Base-by-base conservation (phyloP, 1,140 invertebrate genomes). In the Aporrectodea caliginosa region DNA sequence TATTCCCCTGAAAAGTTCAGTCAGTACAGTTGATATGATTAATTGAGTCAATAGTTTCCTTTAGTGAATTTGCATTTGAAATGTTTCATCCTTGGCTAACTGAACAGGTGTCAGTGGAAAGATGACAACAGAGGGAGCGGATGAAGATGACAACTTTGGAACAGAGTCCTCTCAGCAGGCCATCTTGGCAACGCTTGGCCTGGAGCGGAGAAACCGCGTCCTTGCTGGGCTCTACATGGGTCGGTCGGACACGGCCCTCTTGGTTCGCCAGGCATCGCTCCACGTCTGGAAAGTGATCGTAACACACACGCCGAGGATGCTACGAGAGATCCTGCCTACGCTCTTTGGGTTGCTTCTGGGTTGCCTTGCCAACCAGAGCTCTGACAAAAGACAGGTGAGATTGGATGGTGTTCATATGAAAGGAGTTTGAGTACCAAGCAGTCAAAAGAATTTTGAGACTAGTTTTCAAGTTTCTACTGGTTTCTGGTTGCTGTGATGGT, bases 131-230 rank as follows among this genome's bases (percentile, higher is more conserved):
- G 96, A 98, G 89, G 98, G 96, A 0, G 95, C 95, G 1, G 94
- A 93, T 83, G 98, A 99, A 87, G 98, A 99, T 88, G 98, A 99
- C 86, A 99, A 98, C 87, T 98, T 99, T 89, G 98, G 97, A 76
- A 98, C 98, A 0, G 97, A 99, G 88, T 93, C 95, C 83, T 98
- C 96, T 0, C 96, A 98, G 84, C 95, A 98, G 86, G 94, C 95
- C 0, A 98, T 99, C 82, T 93, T 98, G 78, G 91, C 91, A 30
- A 92, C 94, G 2, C 89, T 99, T 2, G 97, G 98, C 14, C 91
- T 91, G 1, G 95, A 98, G 83, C 90, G 96, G 75, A 90, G 97
- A 77, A 98, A 99, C 87, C 89, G 96, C 43, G 96, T 99, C 1
- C 87, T 99, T 32, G 95, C 97, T 68, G 97, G 97, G 14, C 89